Evolutionary conservation across 2,888 invertebrate genomes (phyloP).

Genomic region (Platycheirus rosarum): DNA sequence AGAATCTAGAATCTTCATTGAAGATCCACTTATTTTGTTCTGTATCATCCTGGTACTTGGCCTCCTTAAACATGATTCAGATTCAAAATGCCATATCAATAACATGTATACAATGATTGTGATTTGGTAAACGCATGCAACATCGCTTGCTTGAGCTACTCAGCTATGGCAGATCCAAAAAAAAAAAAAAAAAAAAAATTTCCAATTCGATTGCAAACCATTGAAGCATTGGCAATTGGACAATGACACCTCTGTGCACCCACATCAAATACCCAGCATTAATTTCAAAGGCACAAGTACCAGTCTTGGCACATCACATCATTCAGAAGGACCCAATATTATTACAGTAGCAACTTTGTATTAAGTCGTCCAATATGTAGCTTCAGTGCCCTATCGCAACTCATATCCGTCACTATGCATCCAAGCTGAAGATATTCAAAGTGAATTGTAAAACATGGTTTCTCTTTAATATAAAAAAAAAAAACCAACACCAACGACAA

Average conservation of each 20-base stretch:
- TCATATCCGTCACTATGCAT: constrained; percentile 45
- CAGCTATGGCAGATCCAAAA: not conserved
- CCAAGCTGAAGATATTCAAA: constrained; percentile 49
- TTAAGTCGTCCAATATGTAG: constrained; percentile 13
- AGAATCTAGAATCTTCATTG: too few species aligned
- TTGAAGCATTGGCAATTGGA: not conserved
- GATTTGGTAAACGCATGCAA: not conserved
- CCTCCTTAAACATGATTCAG: not conserved
- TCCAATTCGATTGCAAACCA: not conserved
- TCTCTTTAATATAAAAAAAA: not conserved
- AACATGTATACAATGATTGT: not conserved
- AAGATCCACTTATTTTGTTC: too few species aligned
- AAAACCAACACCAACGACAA: constrained; percentile 1
- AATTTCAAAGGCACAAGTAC: too few species aligned
- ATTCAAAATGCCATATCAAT: not conserved
- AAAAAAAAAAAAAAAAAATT: not conserved
- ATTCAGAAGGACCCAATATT: not conserved
- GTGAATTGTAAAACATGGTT: constrained; percentile 38
- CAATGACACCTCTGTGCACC: not conserved
- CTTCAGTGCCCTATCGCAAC: constrained; percentile 44
- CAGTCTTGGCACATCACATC: too few species aligned
- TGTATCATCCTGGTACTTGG: too few species aligned
- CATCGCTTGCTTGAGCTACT: not conserved
- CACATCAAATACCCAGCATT: not conserved
- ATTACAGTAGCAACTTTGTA: constrained; percentile 44